Evolutionary conservation across 2,797 vertebrate genomes (phyloP), one percentile per base, ranked within the genome.

Genomic region (Leptoclinus maculatus): DNA sequence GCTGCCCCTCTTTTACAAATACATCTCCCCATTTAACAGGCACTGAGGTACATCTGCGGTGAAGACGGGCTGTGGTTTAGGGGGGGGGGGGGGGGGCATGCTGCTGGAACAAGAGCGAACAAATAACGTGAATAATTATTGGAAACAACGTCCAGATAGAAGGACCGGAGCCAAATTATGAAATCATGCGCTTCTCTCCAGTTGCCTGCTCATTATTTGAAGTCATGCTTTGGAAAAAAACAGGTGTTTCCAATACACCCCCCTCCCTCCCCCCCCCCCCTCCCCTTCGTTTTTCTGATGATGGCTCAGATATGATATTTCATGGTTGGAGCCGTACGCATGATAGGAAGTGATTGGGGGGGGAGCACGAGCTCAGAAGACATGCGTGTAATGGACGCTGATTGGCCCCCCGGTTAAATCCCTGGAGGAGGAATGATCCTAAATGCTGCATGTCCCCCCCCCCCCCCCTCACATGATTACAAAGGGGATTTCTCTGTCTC

Each of bases 201-300:
- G 85, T 87, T 63, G 71, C 62, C 74, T 47, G 87, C 91, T 94
- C 92, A 94, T 95, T 95, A 94, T 91, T 90, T 89, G 76, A 87
- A 92, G 88, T 91, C 89, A 89, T 76, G 87, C 87, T 89, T 78
- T 88, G 89, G 19, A 19, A 49, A 92, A 93, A 94, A 95, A 94
- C 95, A 96, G 94, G 94, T 96, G 95, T 94, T 96, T 96, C 86
- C 82, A 95, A 96, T 96, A 90, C 66, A 62, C 86, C 73, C 78
- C 84, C 85, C 63, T 78, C 82, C 84, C 64, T 70, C 63, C 79
- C 82, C 84, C 64, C 71, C 88, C 87, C 72, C 79, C 87, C n/a
- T 1, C n/a, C 51, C 25, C 3, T 27, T 7, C 4, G 23, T 23
- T 5, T 23, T 4, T 89, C 90, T 89, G 89, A 94, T 93, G 92